Conservation (phyloP, 2,113 vertebrate species). For the Erythrocebus patas region DNA sequence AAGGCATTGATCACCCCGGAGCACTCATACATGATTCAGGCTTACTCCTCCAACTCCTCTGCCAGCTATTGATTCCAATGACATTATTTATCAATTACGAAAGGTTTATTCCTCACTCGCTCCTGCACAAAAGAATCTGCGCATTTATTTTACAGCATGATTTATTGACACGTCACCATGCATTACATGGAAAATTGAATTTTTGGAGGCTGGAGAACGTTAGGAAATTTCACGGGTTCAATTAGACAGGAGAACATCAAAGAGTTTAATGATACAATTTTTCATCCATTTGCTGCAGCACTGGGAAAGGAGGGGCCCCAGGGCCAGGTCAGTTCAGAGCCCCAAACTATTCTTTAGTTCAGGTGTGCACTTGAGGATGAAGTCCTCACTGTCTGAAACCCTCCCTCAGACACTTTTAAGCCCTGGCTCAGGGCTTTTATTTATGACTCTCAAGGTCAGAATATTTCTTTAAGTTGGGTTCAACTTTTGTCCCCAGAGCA, state of each 20-base stretch:
- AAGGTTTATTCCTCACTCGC: constrained; percentile 82
- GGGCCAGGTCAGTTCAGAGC: neutral
- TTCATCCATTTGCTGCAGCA: constrained; percentile 69
- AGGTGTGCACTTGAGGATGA: neutral
- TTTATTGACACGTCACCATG: constrained; percentile 80
- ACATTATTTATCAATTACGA: constrained; percentile 88
- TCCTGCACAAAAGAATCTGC: constrained; percentile 75
- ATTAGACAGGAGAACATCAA: constrained; percentile 76
- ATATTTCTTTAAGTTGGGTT: constrained; percentile 5
- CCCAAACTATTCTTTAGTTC: neutral
- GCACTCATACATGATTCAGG: constrained; percentile 79
- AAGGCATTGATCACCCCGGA: constrained; percentile 80
- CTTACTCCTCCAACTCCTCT: constrained; percentile 75
- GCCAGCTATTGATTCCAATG: constrained; percentile 84
- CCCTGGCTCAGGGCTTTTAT: constrained; percentile 24
- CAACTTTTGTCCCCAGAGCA: constrained; percentile 30
- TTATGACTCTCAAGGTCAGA: constrained; percentile 16
- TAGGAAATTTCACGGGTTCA: constrained; percentile 79
- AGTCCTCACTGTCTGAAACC: neutral
- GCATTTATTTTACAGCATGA: constrained; percentile 84
- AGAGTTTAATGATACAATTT: constrained; percentile 57
- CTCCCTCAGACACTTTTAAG: neutral
- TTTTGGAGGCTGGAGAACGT: constrained; percentile 74
- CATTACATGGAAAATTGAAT: constrained; percentile 81
- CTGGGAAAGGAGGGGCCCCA: neutral